Percentiles rank a stretch among this genome's conserved stretches.
These are phyloP conservation scores for Macrosiphum euphorbiae DNA, from an alignment of 2,888 invertebrate genomes.

Conservation along the genomic window DNA sequence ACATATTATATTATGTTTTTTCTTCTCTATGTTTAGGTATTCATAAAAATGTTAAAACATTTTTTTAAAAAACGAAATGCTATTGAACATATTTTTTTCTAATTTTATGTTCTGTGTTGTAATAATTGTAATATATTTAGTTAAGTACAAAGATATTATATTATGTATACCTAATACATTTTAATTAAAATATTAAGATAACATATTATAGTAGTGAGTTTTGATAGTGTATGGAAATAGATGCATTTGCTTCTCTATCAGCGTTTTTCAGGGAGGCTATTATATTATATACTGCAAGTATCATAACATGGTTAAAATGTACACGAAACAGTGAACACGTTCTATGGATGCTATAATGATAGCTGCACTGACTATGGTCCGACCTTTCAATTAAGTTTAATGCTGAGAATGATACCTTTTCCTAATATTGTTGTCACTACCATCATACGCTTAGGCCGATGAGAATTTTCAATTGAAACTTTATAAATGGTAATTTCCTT, in stretches of 20 bases:
- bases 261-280: not conserved
- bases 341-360: not conserved
- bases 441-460: not conserved
- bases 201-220: not conserved
- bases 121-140: not conserved
- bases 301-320: not conserved
- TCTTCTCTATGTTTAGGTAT: not conserved
- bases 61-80: not conserved
- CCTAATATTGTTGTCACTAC: not conserved
- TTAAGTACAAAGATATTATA: not conserved
- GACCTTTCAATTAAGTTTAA: constrained; percentile 21
- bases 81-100: not conserved
- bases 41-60: not conserved
- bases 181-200: not conserved
- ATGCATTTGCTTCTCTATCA: not conserved
- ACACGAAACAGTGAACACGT: constrained; percentile 1
- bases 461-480: constrained; percentile 33
- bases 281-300: not conserved
- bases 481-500: constrained; percentile 45
- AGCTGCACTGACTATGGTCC: not conserved
- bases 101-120: not conserved
- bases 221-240: not conserved
- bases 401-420: constrained; percentile 39
- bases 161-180: not conserved
- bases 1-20: not conserved